Evolutionary conservation across 2,113 vertebrate genomes (phyloP), one percentile per base, ranked within the genome.

Genomic region (Sula dactylatra): DNA sequence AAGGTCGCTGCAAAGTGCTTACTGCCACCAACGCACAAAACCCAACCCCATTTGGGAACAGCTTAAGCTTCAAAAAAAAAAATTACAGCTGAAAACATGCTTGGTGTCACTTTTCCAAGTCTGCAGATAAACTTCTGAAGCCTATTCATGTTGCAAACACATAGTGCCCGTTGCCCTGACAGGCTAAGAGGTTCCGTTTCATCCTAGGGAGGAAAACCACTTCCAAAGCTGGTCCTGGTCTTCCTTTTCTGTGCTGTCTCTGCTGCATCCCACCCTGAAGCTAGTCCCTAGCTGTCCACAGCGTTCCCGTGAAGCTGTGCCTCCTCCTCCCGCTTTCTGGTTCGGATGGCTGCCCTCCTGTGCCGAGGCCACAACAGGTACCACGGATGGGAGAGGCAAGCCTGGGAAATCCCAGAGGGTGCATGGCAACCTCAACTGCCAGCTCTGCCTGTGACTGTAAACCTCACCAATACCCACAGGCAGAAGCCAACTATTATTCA

Each of bases 391-490:
- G 67, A 67, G 34, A 29, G 47, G 44, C 66, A 6, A 69, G 38
- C 44, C 49, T 42, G 47, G 40, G 24, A 44, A 49, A 74, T 67
- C 42, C 56, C 34, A 29, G 71, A 5, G 29, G 58, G 42, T 15
- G 11, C 55, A 5, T 0, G 6, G 44, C 42, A 31, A n/a, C 3
- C 61, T 32, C 69, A 18, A 1, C 45, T 49, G 59, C 50, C 72
- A 34, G n/a, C 25, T 17, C 44, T 25, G 34, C 50, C 56, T 4
- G 11, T 8, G 45, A 13, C 6, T 40, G 31, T 6, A 9, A 47
- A 42, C 26, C 44, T 25, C 44, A 19, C 1, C 6, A 0, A 16
- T 1, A 6, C 20, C 20, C 8, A 14, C 3, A 2, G 67, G 66
- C 59, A 61, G 47, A 27, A 72, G 21, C 13, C 86, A 50, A 25